These are phyloP conservation scores for Tribolium madens DNA, from an alignment of 1,140 invertebrate genomes.

Conservation along the genomic window DNA sequence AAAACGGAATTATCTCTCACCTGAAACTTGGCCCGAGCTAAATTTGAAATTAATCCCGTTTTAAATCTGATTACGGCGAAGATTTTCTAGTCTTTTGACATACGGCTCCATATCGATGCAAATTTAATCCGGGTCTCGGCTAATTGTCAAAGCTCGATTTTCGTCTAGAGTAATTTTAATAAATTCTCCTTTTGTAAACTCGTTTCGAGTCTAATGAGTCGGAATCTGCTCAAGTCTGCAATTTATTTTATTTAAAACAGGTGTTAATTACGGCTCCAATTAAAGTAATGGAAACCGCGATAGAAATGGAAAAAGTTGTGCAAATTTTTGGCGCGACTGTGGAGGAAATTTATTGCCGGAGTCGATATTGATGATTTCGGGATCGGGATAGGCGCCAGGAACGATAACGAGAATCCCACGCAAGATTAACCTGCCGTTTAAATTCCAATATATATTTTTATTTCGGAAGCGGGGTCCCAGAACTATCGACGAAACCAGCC, in stretches of 20 bases:
- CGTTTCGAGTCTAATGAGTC: slow-evolving; percentile 3
- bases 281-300: slow-evolving; percentile 2
- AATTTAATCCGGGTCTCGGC: neutral
- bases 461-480: neutral
- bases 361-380: slow-evolving; percentile 15
- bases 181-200: neutral
- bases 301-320: slow-evolving; percentile 19
- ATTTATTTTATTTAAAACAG: neutral
- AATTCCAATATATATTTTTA: slow-evolving; percentile 24
- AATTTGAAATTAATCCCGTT: slow-evolving; percentile 10
- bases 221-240: neutral
- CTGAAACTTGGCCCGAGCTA: neutral
- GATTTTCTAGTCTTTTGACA: neutral
- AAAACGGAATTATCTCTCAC: slow-evolving; percentile 16
- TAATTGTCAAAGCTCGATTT: neutral
- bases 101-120: slow-evolving; percentile 8
- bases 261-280: slow-evolving; percentile 3
- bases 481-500: neutral
- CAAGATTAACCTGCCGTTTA: slow-evolving; percentile 31
- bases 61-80: slow-evolving; percentile 4
- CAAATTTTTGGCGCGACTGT: neutral
- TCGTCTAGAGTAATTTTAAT: neutral
- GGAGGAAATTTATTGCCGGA: slow-evolving; percentile 2
- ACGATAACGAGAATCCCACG: slow-evolving; percentile 8
- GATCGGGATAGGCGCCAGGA: slow-evolving; percentile 13